Percentiles rank a stretch among this genome's conserved stretches.
Conservation (phyloP, 2,797 vertebrate genomes). For the Halcyon leucocephala region DNA sequence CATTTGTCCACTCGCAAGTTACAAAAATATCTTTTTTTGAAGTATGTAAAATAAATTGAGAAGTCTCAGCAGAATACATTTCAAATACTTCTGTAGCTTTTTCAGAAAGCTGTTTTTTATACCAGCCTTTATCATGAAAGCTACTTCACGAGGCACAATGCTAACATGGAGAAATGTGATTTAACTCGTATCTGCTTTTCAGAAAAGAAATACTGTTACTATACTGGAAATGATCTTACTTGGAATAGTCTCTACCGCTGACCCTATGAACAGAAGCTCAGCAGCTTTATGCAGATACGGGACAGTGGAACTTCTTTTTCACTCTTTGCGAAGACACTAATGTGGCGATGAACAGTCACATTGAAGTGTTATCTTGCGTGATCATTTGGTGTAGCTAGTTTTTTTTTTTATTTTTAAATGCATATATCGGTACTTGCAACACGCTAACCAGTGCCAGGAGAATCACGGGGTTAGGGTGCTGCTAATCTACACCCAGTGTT, state of each 20-base stretch:
- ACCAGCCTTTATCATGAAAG: neutral
- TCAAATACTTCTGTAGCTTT: neutral
- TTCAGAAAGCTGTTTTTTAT: neutral
- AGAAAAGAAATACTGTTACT: neutral
- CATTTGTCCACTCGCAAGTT: neutral
- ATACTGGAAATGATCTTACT: neutral
- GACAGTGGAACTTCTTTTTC: neutral
- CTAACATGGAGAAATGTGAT: neutral
- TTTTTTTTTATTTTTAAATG: neutral
- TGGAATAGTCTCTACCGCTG: accelerated
- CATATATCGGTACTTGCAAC: neutral
- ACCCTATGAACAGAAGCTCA: accelerated
- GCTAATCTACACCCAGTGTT: neutral
- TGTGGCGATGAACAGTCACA: accelerated
- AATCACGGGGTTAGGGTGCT: neutral
- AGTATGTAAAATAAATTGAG: neutral
- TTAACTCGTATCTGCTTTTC: neutral
- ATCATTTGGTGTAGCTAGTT: neutral
- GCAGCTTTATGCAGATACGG: neutral
- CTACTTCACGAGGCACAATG: neutral
- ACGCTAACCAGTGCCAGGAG: neutral
- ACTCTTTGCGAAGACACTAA: neutral
- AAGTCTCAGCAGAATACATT: neutral
- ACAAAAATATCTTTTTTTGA: neutral
- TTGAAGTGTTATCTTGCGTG: neutral